These are phyloP conservation scores for Meriones psammophilus DNA, from an alignment of 2,797 vertebrate genomes.

Conservation along the genomic window DNA sequence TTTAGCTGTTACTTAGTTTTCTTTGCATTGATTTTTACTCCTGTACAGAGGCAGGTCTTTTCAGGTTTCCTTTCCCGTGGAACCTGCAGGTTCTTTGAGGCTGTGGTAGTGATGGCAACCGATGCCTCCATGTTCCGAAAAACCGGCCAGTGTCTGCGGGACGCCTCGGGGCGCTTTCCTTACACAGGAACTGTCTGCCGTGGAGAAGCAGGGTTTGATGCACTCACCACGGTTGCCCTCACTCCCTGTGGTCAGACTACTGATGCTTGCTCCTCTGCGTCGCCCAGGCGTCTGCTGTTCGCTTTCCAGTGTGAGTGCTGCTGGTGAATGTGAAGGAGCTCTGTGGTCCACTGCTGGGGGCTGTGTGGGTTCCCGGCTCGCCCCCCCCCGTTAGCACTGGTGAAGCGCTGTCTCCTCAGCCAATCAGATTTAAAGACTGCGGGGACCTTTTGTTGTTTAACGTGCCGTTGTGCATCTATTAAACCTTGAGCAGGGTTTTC, in stretches of 20 bases:
- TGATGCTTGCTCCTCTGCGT: conserved; percentile 87
- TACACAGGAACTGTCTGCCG: conserved; percentile 78
- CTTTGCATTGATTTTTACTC: conserved; percentile 76
- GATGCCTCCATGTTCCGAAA: conserved; percentile 79
- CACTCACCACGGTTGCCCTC: conserved; percentile 84
- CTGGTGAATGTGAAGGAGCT: conserved; percentile 60
- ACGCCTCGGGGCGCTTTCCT: conserved; percentile 69
- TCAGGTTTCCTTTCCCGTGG: conserved; percentile 59
- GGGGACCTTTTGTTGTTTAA: conserved; percentile 85
- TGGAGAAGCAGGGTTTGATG: conserved; percentile 74
- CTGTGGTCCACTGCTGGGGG: conserved; percentile 72
- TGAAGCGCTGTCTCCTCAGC: conserved; percentile 87
- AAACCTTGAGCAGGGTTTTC: conserved; percentile 90
- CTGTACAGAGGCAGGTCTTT: conserved; percentile 83
- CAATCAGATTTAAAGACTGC: conserved; percentile 85
- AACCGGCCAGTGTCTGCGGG: conserved; percentile 80
- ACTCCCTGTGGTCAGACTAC: conserved; percentile 87
- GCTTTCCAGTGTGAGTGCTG: conserved; percentile 59
- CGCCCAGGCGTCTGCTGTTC: conserved; percentile 84
- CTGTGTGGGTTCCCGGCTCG: conserved; percentile 66
- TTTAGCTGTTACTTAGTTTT: conserved; percentile 86
- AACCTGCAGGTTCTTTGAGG: conserved; percentile 85
- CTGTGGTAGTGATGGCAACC: conserved; percentile 85
- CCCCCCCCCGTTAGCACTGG: conserved; percentile 76
- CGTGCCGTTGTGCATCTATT: conserved; percentile 87